Conservation (phyloP, 2,113 vertebrate genomes). For the Erpornis zantholeuca region DNA sequence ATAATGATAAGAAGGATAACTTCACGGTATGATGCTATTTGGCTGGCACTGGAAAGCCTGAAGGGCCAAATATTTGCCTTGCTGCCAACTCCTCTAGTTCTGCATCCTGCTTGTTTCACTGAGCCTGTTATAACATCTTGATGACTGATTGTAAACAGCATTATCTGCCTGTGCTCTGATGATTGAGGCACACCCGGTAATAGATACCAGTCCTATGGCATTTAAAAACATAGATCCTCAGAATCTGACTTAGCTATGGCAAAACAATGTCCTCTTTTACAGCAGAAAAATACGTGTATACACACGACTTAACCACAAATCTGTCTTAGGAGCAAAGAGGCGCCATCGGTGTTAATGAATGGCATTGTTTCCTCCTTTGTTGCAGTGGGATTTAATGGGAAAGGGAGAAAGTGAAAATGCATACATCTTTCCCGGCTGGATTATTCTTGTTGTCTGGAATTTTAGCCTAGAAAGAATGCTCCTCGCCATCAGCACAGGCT, state of each 20-base stretch:
- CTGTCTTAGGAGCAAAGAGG: not conserved
- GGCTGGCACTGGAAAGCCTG: not conserved
- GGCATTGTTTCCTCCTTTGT: not conserved
- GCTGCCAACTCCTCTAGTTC: slow-evolving; percentile 12
- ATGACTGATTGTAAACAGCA: not conserved
- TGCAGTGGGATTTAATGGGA: not conserved
- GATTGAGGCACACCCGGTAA: not conserved
- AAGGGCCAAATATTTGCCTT: slow-evolving; percentile 15
- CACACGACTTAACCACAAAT: not conserved
- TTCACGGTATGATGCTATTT: not conserved
- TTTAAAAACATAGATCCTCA: not conserved
- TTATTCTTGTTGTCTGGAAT: not conserved
- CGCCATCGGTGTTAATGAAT: not conserved
- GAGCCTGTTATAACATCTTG: not conserved
- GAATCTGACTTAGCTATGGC: not conserved
- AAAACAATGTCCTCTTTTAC: not conserved
- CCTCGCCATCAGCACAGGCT: not conserved
- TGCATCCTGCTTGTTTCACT: slow-evolving; percentile 8
- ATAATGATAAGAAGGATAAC: not conserved
- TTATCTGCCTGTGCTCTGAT: not conserved
- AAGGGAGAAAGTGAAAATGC: not conserved
- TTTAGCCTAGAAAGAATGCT: not conserved
- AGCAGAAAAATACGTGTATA: not conserved
- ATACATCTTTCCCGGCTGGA: not conserved
- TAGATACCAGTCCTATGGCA: not conserved